phyloP scores from a whole-genome alignment of 2,888 invertebrate genomes.

The Ormyrus nitidulus region DNA sequence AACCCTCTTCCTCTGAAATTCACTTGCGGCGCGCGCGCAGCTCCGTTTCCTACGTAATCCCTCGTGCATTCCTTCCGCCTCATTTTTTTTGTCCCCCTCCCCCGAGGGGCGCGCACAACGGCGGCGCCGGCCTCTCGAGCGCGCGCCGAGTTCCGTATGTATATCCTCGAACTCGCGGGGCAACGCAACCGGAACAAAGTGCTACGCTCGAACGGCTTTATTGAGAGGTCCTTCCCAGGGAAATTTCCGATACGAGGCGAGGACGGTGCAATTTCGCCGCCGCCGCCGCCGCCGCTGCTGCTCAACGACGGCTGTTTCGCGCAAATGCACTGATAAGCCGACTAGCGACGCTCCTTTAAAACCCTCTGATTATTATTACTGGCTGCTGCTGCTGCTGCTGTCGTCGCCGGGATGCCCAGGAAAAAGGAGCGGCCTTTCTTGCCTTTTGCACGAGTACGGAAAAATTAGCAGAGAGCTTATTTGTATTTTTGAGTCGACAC shows the following conservation, averaged over 20 bases:
- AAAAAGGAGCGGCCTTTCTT: no score
- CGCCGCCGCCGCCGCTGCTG: background rate
- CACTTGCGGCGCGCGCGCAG: no score
- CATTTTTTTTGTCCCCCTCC: slow-evolving; percentile 3
- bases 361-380: no score
- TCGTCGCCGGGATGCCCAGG: no score
- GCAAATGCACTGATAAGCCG: slow-evolving; percentile 41
- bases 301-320: slow-evolving; percentile 30
- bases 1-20: no score
- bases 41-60: background rate
- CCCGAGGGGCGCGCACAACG: background rate
- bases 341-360: no score
- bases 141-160: background rate
- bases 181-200: slow-evolving; percentile 34
- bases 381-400: background rate
- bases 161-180: background rate
- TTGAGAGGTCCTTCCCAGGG: slow-evolving; percentile 5
- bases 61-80: background rate
- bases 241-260: slow-evolving; percentile 32
- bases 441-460: no score
- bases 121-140: background rate
- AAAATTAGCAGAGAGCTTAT: no score
- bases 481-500: no score
- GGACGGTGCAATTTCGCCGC: slow-evolving; percentile 16
- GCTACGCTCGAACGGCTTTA: slow-evolving; percentile 44